Evolutionary conservation across 2,888 invertebrate genomes (phyloP), one percentile per base, ranked within the genome.

Genomic region (Scotopteryx bipunctaria): DNA sequence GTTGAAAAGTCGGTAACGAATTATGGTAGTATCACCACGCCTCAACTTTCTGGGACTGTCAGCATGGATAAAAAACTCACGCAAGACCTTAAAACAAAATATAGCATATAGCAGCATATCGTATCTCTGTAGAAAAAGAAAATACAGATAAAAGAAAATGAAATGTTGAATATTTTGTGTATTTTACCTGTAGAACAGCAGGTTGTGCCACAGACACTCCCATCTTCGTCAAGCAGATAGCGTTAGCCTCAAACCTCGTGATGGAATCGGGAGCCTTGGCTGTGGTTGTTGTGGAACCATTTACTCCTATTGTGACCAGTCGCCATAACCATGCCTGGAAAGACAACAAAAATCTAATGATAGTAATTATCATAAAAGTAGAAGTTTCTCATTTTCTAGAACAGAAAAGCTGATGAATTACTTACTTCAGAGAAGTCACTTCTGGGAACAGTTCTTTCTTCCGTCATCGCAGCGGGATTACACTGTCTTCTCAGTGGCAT

Each of bases 11-110:
- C 94, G 91, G 11, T 94, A 93, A 55, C 93, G 91, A 38, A 95
- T 78, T 37, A 93, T 91, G 16, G 94, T 79, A 9, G 89, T 78
- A 80, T 95, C 95, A 0, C 93, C 93, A 1, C 94, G 88, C 48
- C 94, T 92, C 0, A 95, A 88, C 0, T 93, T 92, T 53, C 92
- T 92, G 0, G 95, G 95, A 11, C 93, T 81, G 48, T 93, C 92
- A 21, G 94, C 92, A 61, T 95, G 94, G 15, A 95, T 89, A 81
- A 95, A 96, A 79, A 95, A 94, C 3, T 94, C 94, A 49, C 95
- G 94, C 76, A 95, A 95, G 1, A 97, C 96, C 88, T 93, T 92
- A 4, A 8, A 45, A 15, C 17, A 40, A 27, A 32, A 2, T 25
- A n/a, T n/a, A n/a, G n/a, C n/a, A n/a, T n/a, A n/a, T n/a, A n/a